Evolutionary conservation across 2,888 invertebrate genomes (phyloP).

Genomic region (Alloplasta piceator): DNA sequence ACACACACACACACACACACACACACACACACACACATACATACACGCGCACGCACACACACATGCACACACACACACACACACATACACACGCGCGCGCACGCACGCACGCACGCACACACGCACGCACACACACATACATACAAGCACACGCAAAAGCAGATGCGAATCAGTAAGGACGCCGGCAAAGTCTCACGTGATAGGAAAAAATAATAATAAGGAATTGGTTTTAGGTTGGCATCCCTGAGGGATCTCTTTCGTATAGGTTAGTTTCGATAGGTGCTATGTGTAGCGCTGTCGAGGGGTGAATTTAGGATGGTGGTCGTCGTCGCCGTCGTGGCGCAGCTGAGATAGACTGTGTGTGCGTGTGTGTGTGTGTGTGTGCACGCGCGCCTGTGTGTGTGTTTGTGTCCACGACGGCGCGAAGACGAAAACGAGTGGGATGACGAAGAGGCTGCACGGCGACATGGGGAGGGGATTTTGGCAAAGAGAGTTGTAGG

Average conservation of each 20-base stretch:
- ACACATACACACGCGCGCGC: not conserved
- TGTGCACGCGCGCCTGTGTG: not conserved
- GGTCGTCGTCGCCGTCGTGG: constrained; percentile 15
- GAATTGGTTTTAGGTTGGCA: constrained; percentile 74
- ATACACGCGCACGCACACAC: constrained; percentile 66
- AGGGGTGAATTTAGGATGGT: constrained; percentile 58
- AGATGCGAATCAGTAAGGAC: constrained; percentile 12
- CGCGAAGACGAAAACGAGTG: constrained; percentile 58
- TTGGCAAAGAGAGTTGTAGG: constrained; percentile 68
- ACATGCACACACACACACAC: constrained; percentile 67
- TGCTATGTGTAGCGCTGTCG: constrained; percentile 23
- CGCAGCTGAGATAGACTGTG: not conserved
- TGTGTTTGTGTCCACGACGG: constrained; percentile 51
- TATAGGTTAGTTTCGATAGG: constrained; percentile 54
- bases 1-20: not conserved
- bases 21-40: not conserved
- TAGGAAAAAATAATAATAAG: constrained; percentile 58
- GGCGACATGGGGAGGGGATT: constrained; percentile 56
- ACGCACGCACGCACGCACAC: not conserved
- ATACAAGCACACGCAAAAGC: constrained; percentile 22
- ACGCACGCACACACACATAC: constrained; percentile 3
- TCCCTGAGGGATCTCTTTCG: constrained; percentile 66
- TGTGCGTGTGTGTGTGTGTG: not conserved
- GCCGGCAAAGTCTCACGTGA: constrained; percentile 76
- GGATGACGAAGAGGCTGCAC: constrained; percentile 67